These are phyloP conservation scores for Cacatua alba DNA, from an alignment of 2,113 vertebrate species.

Conservation along the genomic window DNA sequence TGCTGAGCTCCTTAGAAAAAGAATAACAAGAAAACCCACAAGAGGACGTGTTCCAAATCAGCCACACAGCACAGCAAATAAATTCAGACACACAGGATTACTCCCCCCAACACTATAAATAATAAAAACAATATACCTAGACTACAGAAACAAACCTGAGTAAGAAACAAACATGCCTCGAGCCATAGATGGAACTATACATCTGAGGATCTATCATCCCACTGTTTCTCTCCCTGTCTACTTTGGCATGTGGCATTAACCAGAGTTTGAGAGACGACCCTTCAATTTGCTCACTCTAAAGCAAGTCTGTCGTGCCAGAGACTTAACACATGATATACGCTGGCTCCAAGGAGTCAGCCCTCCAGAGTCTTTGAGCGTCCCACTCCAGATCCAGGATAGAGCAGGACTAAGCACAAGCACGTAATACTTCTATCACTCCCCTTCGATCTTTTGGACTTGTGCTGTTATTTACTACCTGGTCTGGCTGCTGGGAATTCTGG, in stretches of 20 bases:
- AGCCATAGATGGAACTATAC: not conserved
- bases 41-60: conserved; percentile 36
- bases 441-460: not conserved
- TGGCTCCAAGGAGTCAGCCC: conserved; percentile 56
- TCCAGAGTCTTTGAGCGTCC: not conserved
- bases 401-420: not conserved
- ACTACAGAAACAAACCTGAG: not conserved
- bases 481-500: conserved; percentile 1
- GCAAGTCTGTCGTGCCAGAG: conserved; percentile 51
- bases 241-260: conserved; percentile 61
- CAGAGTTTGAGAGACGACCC: conserved; percentile 61
- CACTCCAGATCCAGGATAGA: not conserved
- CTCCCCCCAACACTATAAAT: conserved; percentile 26
- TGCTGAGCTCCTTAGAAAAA: not conserved
- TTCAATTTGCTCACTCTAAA: conserved; percentile 52
- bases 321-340: conserved; percentile 57
- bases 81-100: conserved; percentile 27
- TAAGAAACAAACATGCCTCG: not conserved
- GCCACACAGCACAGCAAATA: conserved; percentile 38
- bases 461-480: conserved; percentile 50
- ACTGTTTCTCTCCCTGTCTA: not conserved
- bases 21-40: conserved; percentile 9
- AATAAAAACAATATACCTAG: conserved; percentile 53
- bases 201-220: conserved; percentile 1
- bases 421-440: not conserved